Base-by-base conservation (phyloP, 2,113 vertebrate genomes). In the Varanus salvator region DNA sequence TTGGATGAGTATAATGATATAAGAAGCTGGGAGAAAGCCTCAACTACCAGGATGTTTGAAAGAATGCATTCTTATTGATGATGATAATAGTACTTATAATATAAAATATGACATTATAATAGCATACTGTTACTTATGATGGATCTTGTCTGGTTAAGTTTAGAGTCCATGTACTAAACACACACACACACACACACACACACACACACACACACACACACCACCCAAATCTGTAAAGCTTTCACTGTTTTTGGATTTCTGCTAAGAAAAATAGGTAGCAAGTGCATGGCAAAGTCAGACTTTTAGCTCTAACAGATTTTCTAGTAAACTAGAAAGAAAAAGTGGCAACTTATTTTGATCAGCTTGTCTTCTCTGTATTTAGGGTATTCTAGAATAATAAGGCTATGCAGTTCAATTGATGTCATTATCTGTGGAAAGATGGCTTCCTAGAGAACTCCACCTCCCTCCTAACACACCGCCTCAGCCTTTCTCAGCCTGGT, bases 81-180 rank as follows among this genome's bases (percentile, higher is more conserved):
- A 48, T 85, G 69, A 71, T 38, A n/a, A 85, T 14, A 85, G 54
- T 82, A 82, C n/a, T 81, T 57, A 81, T 81, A 81, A 81, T 54
- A 81, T 60, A 81, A 81, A 81, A 34, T 54, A 81, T 19, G 21
- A 64, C 60, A 17, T 57, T 57, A 81, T 81, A 81, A 64, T 50
- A 68, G 44, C 69, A 69, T 71, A 72, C n/a, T 71, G 52, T 34
- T 52, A 54, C 11, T 90, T 54, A 52, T 71, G 48, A 38, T 52
- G 21, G 23, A 31, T 34, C 0, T 29, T 17, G 78, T 52, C 34
- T 80, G 19, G 14, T 86, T 68, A 9, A 29, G n/a, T n/a, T 34
- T 68, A 21, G 38, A 66, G 7, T 83, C 87, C 12, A 31, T 83
- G 17, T 15, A 12, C 34, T 60, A 31, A 19, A 48, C 57, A 60